These are phyloP conservation scores for Xiphophorus birchmanni DNA, from an alignment of 2,797 vertebrate species.

Conservation along the genomic window DNA sequence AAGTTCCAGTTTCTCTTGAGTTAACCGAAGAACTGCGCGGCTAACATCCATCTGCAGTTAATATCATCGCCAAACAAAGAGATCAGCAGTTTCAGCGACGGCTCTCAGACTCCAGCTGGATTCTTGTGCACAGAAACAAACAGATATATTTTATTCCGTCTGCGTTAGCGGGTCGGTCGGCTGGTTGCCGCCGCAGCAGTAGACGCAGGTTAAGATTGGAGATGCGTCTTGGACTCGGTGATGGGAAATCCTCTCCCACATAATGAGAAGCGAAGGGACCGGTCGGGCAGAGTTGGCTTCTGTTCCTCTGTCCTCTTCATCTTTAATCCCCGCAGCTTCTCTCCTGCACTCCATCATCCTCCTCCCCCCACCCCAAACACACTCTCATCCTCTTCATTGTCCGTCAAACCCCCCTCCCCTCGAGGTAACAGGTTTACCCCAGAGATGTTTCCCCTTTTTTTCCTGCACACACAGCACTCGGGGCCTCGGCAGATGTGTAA, in stretches of 20 bases:
- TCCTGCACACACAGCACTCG: slow-evolving; percentile 41
- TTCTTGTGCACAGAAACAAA: background rate
- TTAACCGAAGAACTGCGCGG: background rate
- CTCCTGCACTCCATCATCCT: slow-evolving; percentile 59
- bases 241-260: slow-evolving; percentile 44
- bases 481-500: slow-evolving; percentile 67
- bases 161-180: background rate
- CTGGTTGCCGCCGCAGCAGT: background rate
- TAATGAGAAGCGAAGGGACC: slow-evolving; percentile 65
- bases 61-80: background rate
- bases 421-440: slow-evolving; percentile 55
- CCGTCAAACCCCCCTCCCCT: slow-evolving; percentile 64
- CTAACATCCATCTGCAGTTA: background rate
- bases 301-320: slow-evolving; percentile 52
- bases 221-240: slow-evolving; percentile 26
- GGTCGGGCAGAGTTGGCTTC: slow-evolving; percentile 46
- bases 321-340: slow-evolving; percentile 50
- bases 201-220: slow-evolving; percentile 7
- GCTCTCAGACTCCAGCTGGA: background rate
- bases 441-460: slow-evolving; percentile 39
- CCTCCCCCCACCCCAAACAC: background rate
- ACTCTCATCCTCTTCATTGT: slow-evolving; percentile 58
- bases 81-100: background rate
- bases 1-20: background rate
- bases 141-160: background rate